These are phyloP conservation scores for Thripadectes ignobilis DNA, from an alignment of 2,797 vertebrate species.

Conservation along the genomic window DNA sequence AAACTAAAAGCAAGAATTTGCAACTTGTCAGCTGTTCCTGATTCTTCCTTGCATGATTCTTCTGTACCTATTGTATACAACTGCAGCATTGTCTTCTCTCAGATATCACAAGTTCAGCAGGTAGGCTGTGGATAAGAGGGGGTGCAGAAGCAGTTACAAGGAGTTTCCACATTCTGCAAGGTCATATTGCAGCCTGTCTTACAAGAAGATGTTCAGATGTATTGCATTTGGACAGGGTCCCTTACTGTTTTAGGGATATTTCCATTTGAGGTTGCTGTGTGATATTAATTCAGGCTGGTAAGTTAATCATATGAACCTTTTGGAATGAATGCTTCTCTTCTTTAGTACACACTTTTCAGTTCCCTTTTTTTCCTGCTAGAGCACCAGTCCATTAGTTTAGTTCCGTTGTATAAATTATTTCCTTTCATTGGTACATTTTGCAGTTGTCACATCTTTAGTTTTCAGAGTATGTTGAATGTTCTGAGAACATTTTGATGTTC, in stretches of 20 bases:
- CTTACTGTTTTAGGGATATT: not conserved
- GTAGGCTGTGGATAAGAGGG: not conserved
- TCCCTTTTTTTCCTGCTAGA: not conserved
- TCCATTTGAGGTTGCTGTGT: not conserved
- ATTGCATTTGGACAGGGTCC: not conserved
- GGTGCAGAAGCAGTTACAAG: not conserved
- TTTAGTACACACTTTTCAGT: not conserved
- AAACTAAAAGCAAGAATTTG: not conserved
- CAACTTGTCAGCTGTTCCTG: not conserved
- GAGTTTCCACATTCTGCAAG: not conserved
- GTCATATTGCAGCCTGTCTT: not conserved
- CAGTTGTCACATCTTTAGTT: not conserved
- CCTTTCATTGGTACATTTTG: not conserved
- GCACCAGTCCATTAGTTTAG: not conserved
- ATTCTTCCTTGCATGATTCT: not conserved
- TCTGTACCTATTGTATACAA: not conserved
- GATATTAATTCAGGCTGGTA: not conserved
- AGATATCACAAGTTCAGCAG: not conserved
- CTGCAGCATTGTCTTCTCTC: not conserved
- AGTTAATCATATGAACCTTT: not conserved
- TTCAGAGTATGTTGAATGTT: not conserved
- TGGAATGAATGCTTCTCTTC: not conserved
- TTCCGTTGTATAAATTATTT: not conserved
- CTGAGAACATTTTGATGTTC: not conserved
- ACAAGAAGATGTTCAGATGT: not conserved